phyloP scores from a whole-genome alignment of 1,140 invertebrate species.

The Drosophila arizonae region DNA sequence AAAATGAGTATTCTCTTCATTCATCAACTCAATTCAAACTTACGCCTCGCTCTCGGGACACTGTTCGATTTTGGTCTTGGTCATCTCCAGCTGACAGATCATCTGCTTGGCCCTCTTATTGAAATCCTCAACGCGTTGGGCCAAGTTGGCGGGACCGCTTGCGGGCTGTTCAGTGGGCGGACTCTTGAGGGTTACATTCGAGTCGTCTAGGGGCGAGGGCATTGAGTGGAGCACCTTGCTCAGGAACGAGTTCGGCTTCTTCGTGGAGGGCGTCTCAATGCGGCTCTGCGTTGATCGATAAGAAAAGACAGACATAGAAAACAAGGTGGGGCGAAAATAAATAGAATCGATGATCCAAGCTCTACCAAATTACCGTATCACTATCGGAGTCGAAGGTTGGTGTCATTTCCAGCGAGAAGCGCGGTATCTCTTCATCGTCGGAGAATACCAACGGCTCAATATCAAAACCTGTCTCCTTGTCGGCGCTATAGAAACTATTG shows the following conservation, averaged over 20 bases:
- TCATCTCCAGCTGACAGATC: slow-evolving; percentile 87
- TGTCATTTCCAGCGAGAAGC: slow-evolving; percentile 83
- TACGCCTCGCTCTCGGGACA: slow-evolving; percentile 86
- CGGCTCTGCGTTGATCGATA: slow-evolving; percentile 62
- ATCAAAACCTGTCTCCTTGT: slow-evolving; percentile 85
- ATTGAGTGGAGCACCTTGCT: slow-evolving; percentile 69
- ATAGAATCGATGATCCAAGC: slow-evolving; percentile 9
- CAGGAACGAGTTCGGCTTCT: slow-evolving; percentile 70
- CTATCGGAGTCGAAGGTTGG: slow-evolving; percentile 82
- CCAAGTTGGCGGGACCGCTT: slow-evolving; percentile 34
- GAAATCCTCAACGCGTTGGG: slow-evolving; percentile 83
- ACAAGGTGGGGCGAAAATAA: slow-evolving; percentile 2
- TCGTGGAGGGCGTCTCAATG: slow-evolving; percentile 75
- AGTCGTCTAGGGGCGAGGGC: slow-evolving; percentile 66
- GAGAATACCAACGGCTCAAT: slow-evolving; percentile 88
- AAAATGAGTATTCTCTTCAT: no score
- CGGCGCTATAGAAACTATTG: slow-evolving; percentile 87
- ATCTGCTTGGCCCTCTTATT: slow-evolving; percentile 86
- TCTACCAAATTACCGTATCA: slow-evolving; percentile 81
- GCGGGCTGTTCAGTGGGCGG: slow-evolving; percentile 47
- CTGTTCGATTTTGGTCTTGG: slow-evolving; percentile 87
- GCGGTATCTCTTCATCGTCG: slow-evolving; percentile 85
- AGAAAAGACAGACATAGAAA: slow-evolving; percentile 3
- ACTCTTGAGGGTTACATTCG: slow-evolving; percentile 71
- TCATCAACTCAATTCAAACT: slow-evolving; percentile 14